phyloP scores from a whole-genome alignment of 2,113 vertebrate genomes.

The Psittacula cyanocephala region DNA sequence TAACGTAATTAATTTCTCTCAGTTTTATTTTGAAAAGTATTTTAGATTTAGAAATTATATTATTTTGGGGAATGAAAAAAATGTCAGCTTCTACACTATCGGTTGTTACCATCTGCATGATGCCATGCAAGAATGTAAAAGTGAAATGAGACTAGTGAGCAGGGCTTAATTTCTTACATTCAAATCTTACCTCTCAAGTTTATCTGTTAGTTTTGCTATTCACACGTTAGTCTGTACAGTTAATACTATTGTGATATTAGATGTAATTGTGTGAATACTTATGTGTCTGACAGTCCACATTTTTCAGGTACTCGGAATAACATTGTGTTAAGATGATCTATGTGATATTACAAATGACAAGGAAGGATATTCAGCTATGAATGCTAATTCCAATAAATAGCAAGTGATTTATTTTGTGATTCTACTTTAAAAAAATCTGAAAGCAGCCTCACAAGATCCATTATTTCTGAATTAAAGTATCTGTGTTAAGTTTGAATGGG shows the following conservation, averaged over 20 bases:
- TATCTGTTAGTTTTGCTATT: not conserved
- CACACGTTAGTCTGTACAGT: not conserved
- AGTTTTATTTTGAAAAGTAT: not conserved
- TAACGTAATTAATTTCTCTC: not conserved
- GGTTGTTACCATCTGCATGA: not conserved
- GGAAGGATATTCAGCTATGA: not conserved
- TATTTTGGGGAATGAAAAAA: not conserved
- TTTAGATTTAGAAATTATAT: not conserved
- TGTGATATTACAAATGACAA: not conserved
- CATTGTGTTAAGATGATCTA: not conserved
- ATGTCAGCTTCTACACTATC: not conserved
- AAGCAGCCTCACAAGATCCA: not conserved
- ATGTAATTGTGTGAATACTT: not conserved
- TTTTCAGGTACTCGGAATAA: not conserved
- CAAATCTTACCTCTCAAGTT: not conserved
- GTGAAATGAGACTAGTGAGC: not conserved
- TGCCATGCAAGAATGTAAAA: not conserved
- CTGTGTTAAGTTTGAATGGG: not conserved
- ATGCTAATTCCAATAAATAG: not conserved
- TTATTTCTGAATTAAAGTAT: not conserved
- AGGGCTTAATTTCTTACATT: not conserved
- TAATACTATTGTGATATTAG: not conserved
- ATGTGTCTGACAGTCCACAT: not conserved
- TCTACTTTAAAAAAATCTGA: not conserved
- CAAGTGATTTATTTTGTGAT: not conserved